These are phyloP conservation scores for Ips nitidus DNA, from an alignment of 1,140 invertebrate species.

Conservation along the genomic window DNA sequence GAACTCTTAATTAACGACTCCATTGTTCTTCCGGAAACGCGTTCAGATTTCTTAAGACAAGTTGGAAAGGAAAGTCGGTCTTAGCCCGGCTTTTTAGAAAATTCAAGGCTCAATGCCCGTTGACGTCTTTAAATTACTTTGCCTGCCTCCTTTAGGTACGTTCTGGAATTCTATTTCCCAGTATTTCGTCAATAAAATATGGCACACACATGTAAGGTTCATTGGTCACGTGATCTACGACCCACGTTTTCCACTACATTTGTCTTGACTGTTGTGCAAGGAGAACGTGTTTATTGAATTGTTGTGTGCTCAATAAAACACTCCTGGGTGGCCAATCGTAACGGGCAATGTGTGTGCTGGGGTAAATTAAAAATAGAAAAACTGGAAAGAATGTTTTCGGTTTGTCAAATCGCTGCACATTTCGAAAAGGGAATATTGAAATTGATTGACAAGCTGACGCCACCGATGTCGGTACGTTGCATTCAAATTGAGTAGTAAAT, in stretches of 20 bases:
- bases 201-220: constrained; percentile 12
- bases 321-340: too few relatives aligned
- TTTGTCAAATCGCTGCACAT: too few relatives aligned
- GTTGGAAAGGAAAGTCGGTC: constrained; percentile 32
- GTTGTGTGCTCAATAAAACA: background rate
- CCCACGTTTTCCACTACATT: constrained; percentile 34
- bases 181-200: background rate
- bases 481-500: constrained; percentile 6
- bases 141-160: background rate
- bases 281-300: constrained; percentile 19
- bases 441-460: constrained; percentile 12
- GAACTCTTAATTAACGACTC: constrained; percentile 49
- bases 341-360: too few relatives aligned
- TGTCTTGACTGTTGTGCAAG: constrained; percentile 18
- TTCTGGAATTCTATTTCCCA: background rate
- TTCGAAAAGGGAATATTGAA: background rate
- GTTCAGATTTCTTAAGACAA: constrained; percentile 39
- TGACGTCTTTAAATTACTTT: constrained; percentile 34
- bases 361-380: too few relatives aligned
- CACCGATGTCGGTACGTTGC: background rate
- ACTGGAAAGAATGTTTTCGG: too few relatives aligned
- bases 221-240: constrained; percentile 36
- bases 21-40: constrained; percentile 45
- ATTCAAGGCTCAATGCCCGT: constrained; percentile 36
- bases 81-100: constrained; percentile 31